Evolutionary conservation across 2,888 invertebrate species (phyloP).

Genomic region (Argynnis bischoffii): DNA sequence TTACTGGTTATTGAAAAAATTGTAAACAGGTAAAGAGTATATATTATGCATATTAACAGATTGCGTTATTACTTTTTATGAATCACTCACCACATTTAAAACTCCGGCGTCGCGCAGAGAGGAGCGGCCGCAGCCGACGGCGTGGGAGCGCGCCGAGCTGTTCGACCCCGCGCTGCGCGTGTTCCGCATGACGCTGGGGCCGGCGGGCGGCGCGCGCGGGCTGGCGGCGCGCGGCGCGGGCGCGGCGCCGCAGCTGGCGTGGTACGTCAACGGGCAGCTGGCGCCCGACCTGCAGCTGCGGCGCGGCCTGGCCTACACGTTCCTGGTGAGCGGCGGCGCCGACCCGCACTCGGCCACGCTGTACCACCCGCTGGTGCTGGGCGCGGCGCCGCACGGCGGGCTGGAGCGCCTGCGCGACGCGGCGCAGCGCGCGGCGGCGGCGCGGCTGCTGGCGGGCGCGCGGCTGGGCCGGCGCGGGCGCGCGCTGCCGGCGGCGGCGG

Average conservation of each 20-base stretch:
- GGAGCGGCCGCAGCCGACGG: conserved; percentile 48
- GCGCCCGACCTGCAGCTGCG: conserved; percentile 94
- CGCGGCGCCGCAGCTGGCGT: conserved; percentile 86
- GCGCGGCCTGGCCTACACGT: conserved; percentile 92
- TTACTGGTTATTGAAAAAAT: too few relatives aligned
- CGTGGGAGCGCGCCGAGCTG: conserved; percentile 85
- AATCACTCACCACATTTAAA: too few relatives aligned
- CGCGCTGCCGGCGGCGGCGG: conserved; percentile 77
- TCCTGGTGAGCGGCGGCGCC: conserved; percentile 90
- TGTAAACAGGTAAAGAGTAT: too few relatives aligned
- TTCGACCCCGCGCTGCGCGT: conserved; percentile 88
- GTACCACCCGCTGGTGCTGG: conserved; percentile 95
- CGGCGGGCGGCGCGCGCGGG: conserved; percentile 85
- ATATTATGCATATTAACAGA: too few relatives aligned
- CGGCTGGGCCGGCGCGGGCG: conserved; percentile 89
- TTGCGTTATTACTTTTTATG: too few relatives aligned
- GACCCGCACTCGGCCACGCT: conserved; percentile 92
- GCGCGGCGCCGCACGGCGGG: conserved; percentile 92
- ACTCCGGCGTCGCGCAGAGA: conserved; percentile 22
- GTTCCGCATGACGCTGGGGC: conserved; percentile 91
- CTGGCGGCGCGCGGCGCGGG: conserved; percentile 87
- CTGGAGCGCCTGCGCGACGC: conserved; percentile 91
- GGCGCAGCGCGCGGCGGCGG: conserved; percentile 71
- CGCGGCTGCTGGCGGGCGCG: conserved; percentile 87
- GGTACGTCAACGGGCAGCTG: conserved; percentile 96